phyloP scores from a whole-genome alignment of 2,113 vertebrate genomes.

The Ginglymostoma cirratum region DNA sequence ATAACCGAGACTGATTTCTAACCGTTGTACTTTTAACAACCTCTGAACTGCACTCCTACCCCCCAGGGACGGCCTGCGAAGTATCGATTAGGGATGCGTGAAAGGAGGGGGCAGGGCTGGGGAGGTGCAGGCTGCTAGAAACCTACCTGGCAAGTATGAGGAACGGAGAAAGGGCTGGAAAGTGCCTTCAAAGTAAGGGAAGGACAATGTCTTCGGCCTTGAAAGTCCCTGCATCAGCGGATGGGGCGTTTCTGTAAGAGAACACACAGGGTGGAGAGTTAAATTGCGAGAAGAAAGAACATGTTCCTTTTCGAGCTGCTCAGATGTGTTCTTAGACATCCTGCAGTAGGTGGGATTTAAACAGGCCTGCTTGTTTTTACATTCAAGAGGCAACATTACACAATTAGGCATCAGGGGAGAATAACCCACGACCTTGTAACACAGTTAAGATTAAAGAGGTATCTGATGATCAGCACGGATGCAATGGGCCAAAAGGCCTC shows the following conservation, averaged over 20 bases:
- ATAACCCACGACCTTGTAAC: too few species aligned
- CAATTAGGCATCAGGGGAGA: too few species aligned
- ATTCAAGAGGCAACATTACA: too few species aligned
- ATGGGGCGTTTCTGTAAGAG: constrained; percentile 56
- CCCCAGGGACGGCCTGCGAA: constrained; percentile 43
- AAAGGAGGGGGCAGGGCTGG: background rate
- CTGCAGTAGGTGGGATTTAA: too few species aligned
- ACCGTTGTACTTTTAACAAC: constrained; percentile 64
- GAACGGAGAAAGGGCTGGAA: constrained; percentile 87
- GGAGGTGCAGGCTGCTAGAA: background rate
- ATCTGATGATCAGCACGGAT: too few species aligned
- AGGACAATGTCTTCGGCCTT: constrained; percentile 70
- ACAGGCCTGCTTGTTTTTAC: too few species aligned
- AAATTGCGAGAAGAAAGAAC: background rate
- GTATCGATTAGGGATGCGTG: constrained; percentile 39
- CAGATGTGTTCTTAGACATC: too few species aligned
- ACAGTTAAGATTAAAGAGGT: too few species aligned
- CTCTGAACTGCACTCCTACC: constrained; percentile 63
- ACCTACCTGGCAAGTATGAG: constrained; percentile 84
- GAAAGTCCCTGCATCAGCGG: constrained; percentile 64
- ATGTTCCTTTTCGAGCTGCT: too few species aligned
- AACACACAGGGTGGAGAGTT: constrained; percentile 33
- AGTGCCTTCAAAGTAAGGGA: constrained; percentile 82
- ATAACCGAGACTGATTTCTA: constrained; percentile 76
- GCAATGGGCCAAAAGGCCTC: too few species aligned